Base-by-base conservation (phyloP, 2,113 vertebrate genomes). In the Hylia prasina region DNA sequence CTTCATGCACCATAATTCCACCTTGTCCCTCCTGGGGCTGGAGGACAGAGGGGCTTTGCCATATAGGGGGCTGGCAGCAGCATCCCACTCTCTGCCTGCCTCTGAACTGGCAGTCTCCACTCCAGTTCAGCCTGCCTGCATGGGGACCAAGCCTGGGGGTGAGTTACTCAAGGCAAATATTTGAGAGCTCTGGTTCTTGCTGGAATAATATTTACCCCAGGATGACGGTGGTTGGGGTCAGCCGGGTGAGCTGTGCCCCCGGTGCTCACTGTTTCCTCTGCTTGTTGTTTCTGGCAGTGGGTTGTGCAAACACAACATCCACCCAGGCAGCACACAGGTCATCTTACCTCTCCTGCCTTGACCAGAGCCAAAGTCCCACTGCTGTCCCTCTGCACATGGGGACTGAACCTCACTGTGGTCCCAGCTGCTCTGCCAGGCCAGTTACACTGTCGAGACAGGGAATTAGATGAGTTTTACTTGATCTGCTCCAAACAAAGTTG, bases 141-240 rank as follows among this genome's bases (percentile, higher is more conserved):
- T 10, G 6, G 68, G 63, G 35, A 31, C 18, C 3, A 9, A 47
- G 19, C 31, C 60, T 6, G 7, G 35, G 10, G 3, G 4, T 31
- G 45, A 20, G 24, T 28, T 25, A 31, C 58, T 71, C 85, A 88
- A 33, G 93, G 30, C 88, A 91, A 96, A 93, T 82, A 93, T 93
- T 90, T 81, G 84, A 40, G 69, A 37, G 17, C 28, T 58, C 44
- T 27, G 75, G 2, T 7, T 44, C 63, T 56, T 24, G 10, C 75
- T 93, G 21, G 40, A 51, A 90, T 89, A 63, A 95, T 92, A 87
- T 97, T 96, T 93, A 94, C 87, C 81, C 72, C 4, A 2, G 58
- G 82, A 64, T 44, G 42, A 60, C 0, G 3, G 28, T n/a, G 14
- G 82, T 1, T 44, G 47, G 82, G 94, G 87, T 93, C 90, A 89